phyloP scores from a whole-genome alignment of 2,797 vertebrate species.

The Poeciliopsis gracilis region DNA sequence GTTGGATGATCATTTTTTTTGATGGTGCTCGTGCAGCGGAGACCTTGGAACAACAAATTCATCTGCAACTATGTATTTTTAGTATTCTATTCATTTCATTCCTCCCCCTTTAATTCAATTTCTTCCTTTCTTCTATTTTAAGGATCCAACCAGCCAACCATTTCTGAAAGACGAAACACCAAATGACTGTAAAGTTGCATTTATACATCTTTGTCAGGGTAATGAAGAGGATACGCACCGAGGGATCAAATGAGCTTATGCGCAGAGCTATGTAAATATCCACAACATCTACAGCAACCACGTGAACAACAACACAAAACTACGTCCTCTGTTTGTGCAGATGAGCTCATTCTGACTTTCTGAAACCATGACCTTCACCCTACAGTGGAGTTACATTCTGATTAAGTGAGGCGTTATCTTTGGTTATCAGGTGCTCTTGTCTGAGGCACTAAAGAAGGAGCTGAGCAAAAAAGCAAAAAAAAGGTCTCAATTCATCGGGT shows the following conservation, averaged over 20 bases:
- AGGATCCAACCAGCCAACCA: slow-evolving; percentile 41
- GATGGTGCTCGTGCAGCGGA: slow-evolving; percentile 64
- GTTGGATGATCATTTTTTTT: slow-evolving; percentile 76
- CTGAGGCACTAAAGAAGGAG: neutral
- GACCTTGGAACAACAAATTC: slow-evolving; percentile 62
- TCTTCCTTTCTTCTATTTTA: slow-evolving; percentile 67
- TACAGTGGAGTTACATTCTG: neutral
- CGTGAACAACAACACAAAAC: neutral
- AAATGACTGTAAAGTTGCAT: slow-evolving; percentile 37
- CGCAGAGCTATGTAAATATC: neutral
- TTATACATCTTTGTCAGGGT: slow-evolving; percentile 30
- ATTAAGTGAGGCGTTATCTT: neutral
- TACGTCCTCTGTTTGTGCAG: neutral
- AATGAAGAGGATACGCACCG: slow-evolving; percentile 7
- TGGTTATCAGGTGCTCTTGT: neutral
- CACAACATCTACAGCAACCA: neutral
- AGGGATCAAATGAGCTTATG: neutral
- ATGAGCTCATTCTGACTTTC: neutral
- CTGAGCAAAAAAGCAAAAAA: neutral
- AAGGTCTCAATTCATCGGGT: neutral
- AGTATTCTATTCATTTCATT: slow-evolving; percentile 29
- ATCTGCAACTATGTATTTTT: slow-evolving; percentile 53
- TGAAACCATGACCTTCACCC: neutral
- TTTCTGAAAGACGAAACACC: slow-evolving; percentile 40
- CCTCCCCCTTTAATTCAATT: slow-evolving; percentile 34